Conservation (phyloP, 30 jellyfish, hydroid and myxozoan species). For the Pelagia noctiluca region DNA sequence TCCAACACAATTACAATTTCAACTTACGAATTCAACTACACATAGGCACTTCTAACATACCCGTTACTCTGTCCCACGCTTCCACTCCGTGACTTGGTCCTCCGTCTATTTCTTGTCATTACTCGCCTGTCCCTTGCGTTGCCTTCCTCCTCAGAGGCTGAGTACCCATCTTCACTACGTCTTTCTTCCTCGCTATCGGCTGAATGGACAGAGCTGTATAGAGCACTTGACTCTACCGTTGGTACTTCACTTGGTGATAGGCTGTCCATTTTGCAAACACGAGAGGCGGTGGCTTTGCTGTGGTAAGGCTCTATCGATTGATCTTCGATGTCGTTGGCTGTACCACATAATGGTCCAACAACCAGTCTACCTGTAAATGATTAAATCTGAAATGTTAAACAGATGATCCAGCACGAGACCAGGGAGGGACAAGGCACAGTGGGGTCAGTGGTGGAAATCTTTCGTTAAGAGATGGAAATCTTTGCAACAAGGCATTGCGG, state of each 20-base stretch:
- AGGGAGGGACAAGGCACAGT: no score
- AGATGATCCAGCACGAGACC: no score
- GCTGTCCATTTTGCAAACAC: background rate
- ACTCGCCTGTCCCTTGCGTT: constrained; percentile 18
- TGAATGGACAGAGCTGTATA: constrained; percentile 30
- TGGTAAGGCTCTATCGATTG: constrained; percentile 1
- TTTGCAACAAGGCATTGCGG: no score
- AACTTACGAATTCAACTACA: constrained; percentile 1
- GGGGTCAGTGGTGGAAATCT: no score
- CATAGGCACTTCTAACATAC: constrained; percentile 62
- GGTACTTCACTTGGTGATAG: constrained; percentile 18
- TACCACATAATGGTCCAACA: constrained; percentile 73
- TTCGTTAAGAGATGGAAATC: no score
- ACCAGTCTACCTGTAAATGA: constrained; percentile 59
- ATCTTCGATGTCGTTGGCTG: background rate
- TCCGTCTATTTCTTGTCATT: constrained; percentile 28
- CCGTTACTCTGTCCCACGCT: constrained; percentile 41
- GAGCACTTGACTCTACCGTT: constrained; percentile 36
- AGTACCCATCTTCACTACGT: constrained; percentile 81
- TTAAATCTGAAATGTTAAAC: constrained; percentile 30
- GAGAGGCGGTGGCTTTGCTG: background rate
- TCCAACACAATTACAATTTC: background rate
- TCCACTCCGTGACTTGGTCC: constrained; percentile 70
- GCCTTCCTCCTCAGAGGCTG: constrained; percentile 93
- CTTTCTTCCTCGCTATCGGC: constrained; percentile 25